These are phyloP conservation scores for Thamnophis elegans DNA, from an alignment of 2,797 vertebrate genomes.

Conservation along the genomic window DNA sequence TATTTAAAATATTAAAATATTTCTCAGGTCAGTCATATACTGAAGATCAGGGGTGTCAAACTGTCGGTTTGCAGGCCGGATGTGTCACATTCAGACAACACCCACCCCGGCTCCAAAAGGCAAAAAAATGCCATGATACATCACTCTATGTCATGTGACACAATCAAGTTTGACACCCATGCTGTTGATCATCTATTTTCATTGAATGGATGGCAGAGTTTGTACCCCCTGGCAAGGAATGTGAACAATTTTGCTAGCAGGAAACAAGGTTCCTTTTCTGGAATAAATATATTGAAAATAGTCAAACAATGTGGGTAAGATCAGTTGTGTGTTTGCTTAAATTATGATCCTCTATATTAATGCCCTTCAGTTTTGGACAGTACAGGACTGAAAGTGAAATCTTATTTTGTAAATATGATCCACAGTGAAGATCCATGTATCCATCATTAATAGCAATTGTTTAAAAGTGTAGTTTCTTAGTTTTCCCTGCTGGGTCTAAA, in stretches of 20 bases:
- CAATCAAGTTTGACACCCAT: no score
- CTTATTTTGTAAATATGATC: background rate
- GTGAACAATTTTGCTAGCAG: background rate
- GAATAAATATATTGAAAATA: background rate
- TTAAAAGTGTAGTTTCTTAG: background rate
- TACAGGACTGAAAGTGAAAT: background rate
- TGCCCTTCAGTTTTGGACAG: background rate
- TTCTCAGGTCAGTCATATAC: background rate
- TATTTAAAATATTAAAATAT: background rate
- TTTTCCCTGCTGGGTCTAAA: background rate
- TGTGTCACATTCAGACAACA: no score
- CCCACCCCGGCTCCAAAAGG: no score
- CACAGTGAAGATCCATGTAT: background rate
- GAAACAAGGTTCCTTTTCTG: background rate
- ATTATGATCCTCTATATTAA: background rate
- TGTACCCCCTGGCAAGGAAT: background rate
- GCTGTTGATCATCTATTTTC: background rate
- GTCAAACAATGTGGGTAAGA: background rate
- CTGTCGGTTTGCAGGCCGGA: no score
- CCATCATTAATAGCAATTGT: background rate
- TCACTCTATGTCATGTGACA: no score
- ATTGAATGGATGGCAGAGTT: background rate
- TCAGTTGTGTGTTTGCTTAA: background rate
- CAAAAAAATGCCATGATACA: no score
- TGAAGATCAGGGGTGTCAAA: background rate